Conservation (phyloP, 2,888 invertebrate species). For the Hedychridium roseum region DNA sequence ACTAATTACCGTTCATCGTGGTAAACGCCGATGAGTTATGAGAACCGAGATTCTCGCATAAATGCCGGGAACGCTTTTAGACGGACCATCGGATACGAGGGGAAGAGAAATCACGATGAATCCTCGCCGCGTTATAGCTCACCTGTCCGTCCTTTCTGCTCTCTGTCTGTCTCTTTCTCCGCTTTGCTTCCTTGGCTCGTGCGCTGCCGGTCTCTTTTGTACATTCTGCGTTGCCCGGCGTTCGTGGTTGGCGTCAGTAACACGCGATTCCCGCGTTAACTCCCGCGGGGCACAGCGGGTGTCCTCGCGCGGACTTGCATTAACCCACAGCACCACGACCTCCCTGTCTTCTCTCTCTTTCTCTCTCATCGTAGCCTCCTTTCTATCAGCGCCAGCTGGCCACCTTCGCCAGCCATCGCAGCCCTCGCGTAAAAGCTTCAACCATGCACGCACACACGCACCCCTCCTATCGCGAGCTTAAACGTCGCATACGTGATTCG, state of each 20-base stretch:
- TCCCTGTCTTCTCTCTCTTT: constrained; percentile 12
- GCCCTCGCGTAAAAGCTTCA: constrained; percentile 13
- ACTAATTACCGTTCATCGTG: too few species aligned
- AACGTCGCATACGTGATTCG: constrained; percentile 7
- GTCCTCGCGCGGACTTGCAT: constrained; percentile 56
- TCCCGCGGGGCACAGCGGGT: constrained; percentile 58
- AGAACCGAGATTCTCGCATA: too few species aligned
- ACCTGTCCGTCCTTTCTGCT: constrained; percentile 1
- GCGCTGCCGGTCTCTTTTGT: constrained; percentile 9
- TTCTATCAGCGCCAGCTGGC: constrained; percentile 15
- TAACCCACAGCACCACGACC: constrained; percentile 47
- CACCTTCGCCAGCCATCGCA: constrained; percentile 13
- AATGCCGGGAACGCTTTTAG: too few species aligned
- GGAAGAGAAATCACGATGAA: constrained; percentile 31
- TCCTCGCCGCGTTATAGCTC: background rate
- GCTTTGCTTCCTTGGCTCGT: constrained; percentile 5
- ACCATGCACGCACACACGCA: constrained; percentile 33
- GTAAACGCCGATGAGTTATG: too few species aligned
- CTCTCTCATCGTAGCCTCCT: constrained; percentile 3
- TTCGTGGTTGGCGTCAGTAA: constrained; percentile 36
- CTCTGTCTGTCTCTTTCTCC: constrained; percentile 6
- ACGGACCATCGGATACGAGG: too few species aligned
- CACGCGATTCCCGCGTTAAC: constrained; percentile 63
- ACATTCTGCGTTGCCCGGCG: constrained; percentile 18
- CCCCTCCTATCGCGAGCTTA: constrained; percentile 40